Evolutionary conservation across 2,888 invertebrate genomes (phyloP).

Genomic region (Noctua janthe): DNA sequence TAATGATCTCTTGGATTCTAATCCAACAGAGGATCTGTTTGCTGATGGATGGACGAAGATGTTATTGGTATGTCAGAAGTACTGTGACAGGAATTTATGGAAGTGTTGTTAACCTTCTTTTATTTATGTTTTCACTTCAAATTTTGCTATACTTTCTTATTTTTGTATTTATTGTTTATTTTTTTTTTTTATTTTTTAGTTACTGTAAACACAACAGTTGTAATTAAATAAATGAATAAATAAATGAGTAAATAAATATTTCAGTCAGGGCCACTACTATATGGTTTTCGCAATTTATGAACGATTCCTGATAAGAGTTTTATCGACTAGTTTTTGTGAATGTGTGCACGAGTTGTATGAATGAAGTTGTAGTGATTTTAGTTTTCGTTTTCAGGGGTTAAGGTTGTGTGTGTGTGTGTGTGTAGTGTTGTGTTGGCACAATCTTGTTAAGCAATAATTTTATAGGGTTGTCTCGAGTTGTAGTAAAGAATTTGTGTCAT

Average conservation of each 20-base stretch:
- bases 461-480: not conserved
- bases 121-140: no score
- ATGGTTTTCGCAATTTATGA: not conserved
- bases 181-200: no score
- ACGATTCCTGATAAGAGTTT: constrained; percentile 26
- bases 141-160: no score
- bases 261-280: not conserved
- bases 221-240: no score
- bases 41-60: no score
- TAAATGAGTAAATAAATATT: not conserved
- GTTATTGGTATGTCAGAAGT: no score
- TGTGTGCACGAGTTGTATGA: constrained; percentile 35
- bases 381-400: constrained; percentile 14
- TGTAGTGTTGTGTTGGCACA: constrained; percentile 7
- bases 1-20: no score
- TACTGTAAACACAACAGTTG: no score
- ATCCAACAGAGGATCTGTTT: no score
- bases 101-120: no score
- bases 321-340: constrained; percentile 33
- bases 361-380: constrained; percentile 23
- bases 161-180: no score
- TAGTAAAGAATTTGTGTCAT: not conserved
- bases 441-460: constrained; percentile 11
- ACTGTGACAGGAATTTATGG: no score
- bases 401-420: constrained; percentile 3